Evolutionary conservation across 2,797 vertebrate genomes (phyloP), one percentile per base, ranked within the genome.

Genomic region (Sparidentex hasta): DNA sequence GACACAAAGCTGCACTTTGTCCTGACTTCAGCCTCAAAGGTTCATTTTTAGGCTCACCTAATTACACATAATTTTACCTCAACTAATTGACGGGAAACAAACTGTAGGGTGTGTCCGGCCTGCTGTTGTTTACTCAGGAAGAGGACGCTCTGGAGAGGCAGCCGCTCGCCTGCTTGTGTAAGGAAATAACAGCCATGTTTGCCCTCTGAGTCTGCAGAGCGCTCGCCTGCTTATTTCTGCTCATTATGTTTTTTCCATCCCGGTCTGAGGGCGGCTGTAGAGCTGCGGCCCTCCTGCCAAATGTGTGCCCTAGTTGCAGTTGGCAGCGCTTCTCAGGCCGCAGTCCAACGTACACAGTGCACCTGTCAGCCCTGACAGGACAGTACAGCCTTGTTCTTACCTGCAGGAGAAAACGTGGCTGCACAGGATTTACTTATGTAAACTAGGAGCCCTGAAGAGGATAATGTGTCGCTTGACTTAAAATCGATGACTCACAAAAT

Each of bases 181-280:
- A 63, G 55, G 64, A 76, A 86, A 79, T 71, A 58, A 81, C 67
- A 69, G 57, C 46, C 51, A 16, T 84, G 78, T 88, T 81, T 78
- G 69, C 64, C 55, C 72, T 65, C 12, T 41, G 76, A 54, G 66
- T 74, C 62, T 73, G 79, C 4, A 48, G 11, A 20, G 70, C 29
- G 65, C 81, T 68, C 73, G 59, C 7, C 79, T 74, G 79, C 81
- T 85, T 86, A 79, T 90, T 90, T 84, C 69, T 81, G 80, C 80
- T 90, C 78, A 72, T 90, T 76, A 85, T 82, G 82, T 51, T 81
- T 88, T 91, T 92, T 91, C 92, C 88, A 65, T 65, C 55, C 44
- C 3, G 67, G 67, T 74, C 77, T 56, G 71, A 84, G 58, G 74
- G 43, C 11, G 83, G 67, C 66, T 27, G 51, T 20, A 46, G 51